Base-by-base conservation (phyloP, 2,888 invertebrate species). In the Phrixothrix hirtus region DNA sequence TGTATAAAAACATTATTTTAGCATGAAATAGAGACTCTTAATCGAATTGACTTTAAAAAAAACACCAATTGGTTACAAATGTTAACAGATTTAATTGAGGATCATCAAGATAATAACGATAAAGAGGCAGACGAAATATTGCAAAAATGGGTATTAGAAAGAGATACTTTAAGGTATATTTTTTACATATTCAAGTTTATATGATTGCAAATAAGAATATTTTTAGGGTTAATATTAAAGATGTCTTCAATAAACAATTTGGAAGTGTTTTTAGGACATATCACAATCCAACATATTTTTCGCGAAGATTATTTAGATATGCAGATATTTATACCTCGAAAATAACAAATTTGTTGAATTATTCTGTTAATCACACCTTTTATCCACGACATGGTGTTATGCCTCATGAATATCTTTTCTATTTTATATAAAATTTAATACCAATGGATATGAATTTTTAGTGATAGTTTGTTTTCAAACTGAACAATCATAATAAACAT, bases 261-360 rank as follows among this genome's bases (percentile, higher is more conserved):
- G 98, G 98, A 49, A 95, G 94, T 64, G 92, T 97, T 30, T 98
- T 98, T 78, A 86, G 97, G 38, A 97, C 98, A 1, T 95, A 95
- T 77, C 94, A 96, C 79, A 96, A 97, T 78, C 95, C 96, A 2
- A 95, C 96, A 0, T 98, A 95, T 78, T 98, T 98, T 77, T 95
- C 95, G 1, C 81, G 96, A 35, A 84, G 97, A 50, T 78, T 98
- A 54, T 95, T 94, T 75, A 83, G 96, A 52, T 96, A 97, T 76
- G 95, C 97, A 2, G 97, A 98, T 72, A 88, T 98, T 73, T 98
- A 98, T 78, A 98, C 93, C 57, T 93, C 95, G 11, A 89, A 90
- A 66, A 87, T 98, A 39, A 87, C 91, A 30, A 95, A 97, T 79
- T 79, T 98, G 58, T 78, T 92, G 51, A 86, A 89, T 71, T 95